A percentile compares a stretch with the other conserved stretches of the same genome.
Conservation (phyloP, 2,888 invertebrate species). For the Trachelus stipa region DNA sequence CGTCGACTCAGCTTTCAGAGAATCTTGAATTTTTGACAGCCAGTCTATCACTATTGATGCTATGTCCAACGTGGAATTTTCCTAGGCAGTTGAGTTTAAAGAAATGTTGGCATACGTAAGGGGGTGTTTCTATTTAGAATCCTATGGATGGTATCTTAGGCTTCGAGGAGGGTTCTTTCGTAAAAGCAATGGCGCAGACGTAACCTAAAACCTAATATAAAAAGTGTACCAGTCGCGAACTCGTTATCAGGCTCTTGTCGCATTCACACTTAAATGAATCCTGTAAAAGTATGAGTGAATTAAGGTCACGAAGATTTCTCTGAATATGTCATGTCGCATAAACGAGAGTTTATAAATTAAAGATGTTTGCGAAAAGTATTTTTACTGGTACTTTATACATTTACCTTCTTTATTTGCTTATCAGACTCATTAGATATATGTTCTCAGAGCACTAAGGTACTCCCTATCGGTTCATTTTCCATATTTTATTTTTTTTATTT, state of each 20-base stretch:
- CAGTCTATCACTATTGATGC: not conserved
- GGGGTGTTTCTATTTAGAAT: not conserved
- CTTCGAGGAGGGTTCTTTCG: not conserved
- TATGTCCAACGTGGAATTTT: not conserved
- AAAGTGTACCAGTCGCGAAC: not conserved
- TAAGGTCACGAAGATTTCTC: not conserved
- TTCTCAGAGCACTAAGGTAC: not conserved
- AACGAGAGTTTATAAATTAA: not conserved
- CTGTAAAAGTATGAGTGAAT: not conserved
- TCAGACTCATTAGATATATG: not conserved
- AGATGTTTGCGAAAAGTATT: not conserved
- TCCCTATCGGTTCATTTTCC: not conserved
- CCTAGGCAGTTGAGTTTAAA: not conserved
- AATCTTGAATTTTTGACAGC: not conserved
- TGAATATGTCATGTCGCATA: not conserved
- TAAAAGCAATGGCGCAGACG: not conserved
- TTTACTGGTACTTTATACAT: not conserved
- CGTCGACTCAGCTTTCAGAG: too few relatives aligned
- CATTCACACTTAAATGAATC: not conserved
- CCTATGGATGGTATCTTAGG: not conserved
- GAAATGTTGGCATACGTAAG: not conserved
- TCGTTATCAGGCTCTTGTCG: not conserved
- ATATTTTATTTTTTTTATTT: not conserved
- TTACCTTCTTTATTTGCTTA: not conserved
- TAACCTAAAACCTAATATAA: not conserved